Evolutionary conservation across 2,888 invertebrate species (phyloP).

Genomic region (Meliscaeva auricollis): DNA sequence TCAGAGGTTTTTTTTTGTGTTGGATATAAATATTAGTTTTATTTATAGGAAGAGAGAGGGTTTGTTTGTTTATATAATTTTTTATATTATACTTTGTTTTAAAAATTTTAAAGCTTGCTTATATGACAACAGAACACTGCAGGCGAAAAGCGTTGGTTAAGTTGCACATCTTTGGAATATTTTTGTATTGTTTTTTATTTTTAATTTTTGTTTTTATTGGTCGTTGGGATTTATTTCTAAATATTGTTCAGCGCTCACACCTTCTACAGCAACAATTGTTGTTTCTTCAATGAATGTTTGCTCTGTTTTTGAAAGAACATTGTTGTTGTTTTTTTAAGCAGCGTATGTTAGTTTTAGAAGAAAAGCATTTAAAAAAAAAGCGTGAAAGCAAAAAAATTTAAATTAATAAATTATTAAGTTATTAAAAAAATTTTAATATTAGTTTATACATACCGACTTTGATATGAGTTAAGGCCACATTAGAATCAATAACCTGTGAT

Average conservation of each 20-base stretch:
- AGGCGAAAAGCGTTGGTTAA: constrained; percentile 74
- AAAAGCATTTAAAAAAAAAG: constrained; percentile 71
- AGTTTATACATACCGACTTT: constrained; percentile 82
- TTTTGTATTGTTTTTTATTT: constrained; percentile 57
- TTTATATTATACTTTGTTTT: constrained; percentile 5
- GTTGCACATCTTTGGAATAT: constrained; percentile 60
- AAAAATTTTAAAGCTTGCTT: constrained; percentile 78
- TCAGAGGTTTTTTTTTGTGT: constrained; percentile 45
- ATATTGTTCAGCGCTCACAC: constrained; percentile 82
- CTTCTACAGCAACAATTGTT: constrained; percentile 83
- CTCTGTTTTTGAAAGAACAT: too few relatives aligned
- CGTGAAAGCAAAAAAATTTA: constrained; percentile 61
- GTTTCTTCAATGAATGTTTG: constrained; percentile 84
- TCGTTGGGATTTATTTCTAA: constrained; percentile 76
- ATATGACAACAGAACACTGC: constrained; percentile 81
- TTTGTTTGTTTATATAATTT: constrained; percentile 28
- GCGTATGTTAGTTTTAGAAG: constrained; percentile 24
- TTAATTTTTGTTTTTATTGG: constrained; percentile 57
- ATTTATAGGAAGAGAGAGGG: constrained; percentile 31
- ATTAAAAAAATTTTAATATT: not conserved
- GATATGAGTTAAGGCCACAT: constrained; percentile 83
- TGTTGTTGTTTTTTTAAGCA: too few relatives aligned
- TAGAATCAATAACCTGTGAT: constrained; percentile 82
- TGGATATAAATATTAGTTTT: constrained; percentile 29
- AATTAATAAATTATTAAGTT: not conserved